Base-by-base conservation (phyloP, 2,888 invertebrate genomes). In the Caenorhabditis imperialis region DNA sequence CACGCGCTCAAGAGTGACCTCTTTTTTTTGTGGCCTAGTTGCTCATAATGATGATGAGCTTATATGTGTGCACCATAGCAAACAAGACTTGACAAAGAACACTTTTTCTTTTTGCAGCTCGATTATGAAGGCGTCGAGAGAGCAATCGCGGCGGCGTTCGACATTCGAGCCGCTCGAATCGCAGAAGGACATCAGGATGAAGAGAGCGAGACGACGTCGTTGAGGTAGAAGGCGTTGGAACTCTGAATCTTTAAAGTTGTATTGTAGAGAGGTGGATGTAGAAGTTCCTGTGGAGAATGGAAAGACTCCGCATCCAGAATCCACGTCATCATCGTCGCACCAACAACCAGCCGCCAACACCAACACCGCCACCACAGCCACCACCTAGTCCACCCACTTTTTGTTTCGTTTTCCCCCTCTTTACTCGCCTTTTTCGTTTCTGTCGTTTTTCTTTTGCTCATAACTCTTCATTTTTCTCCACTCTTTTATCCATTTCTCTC, bases 91-190 rank as follows among this genome's bases (percentile, higher is more conserved):
- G 23, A 53, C 25, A 18, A 44, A 38, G 44, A 30, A 40, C 35
- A 55, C 16, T 20, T 12, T n/a, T 22, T 22, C 23, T 27, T 35
- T 20, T 74, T 75, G 33, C 71, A 75, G 75, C 47, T 71, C 14
- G 75, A 75, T 40, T 60, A 63, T 10, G 70, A 71, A 23, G 55
- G 54, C 20, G 75, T 75, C 40, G 75, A 75, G 25, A 40, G 44
- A 40, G 75, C 74, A n/a, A 75, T 75, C n/a, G 38, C 62, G 8
- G 69, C 47, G 7, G 74, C 74, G 20, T 75, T 75, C 23, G 47
- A 48, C 4, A 75, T 69, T 12, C 57, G 74, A 22, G 67, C 60
- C 2, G 18, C 47, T 10, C 33, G 55, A 51, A 25, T 48, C n/a
- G 60, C 60, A 1, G 65, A 73, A 18, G 60, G 42, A 10, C 10